These are phyloP conservation scores for Machimus rusticus DNA, from an alignment of 2,888 invertebrate genomes.

Conservation along the genomic window DNA sequence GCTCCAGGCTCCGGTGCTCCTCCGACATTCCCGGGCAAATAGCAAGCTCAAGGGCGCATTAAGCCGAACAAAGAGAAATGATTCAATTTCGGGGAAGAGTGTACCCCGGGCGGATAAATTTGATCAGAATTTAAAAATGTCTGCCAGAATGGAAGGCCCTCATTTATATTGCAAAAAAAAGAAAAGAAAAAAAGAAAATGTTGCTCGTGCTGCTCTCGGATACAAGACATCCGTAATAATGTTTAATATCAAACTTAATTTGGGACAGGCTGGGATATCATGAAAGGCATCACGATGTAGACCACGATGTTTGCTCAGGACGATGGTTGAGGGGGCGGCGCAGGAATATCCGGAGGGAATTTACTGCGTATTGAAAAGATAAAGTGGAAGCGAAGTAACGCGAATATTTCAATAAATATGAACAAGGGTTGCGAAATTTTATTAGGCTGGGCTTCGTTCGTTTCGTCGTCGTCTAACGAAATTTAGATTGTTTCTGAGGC, in stretches of 20 bases:
- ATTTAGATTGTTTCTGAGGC: not conserved
- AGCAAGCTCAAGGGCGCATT: not conserved
- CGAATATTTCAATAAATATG: constrained; percentile 22
- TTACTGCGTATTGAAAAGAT: constrained; percentile 13
- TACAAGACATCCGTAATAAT: not conserved
- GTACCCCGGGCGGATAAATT: not conserved
- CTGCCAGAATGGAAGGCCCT: not conserved
- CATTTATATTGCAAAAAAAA: not conserved
- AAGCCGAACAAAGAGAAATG: not conserved
- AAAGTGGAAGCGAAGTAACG: not conserved
- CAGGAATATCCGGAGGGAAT: not conserved
- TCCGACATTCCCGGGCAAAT: not conserved
- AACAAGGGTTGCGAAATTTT: constrained; percentile 6
- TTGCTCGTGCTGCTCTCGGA: not conserved
- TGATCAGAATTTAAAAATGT: not conserved
- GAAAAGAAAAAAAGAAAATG: too few relatives aligned
- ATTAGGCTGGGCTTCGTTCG: not conserved
- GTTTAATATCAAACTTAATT: constrained; percentile 1
- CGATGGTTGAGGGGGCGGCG: too few relatives aligned
- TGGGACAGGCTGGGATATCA: constrained; percentile 10
- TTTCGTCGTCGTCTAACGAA: not conserved
- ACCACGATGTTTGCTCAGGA: constrained; percentile 3
- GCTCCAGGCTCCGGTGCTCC: not conserved
- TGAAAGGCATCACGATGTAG: not conserved
- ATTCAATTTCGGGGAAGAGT: not conserved